Percentiles rank a stretch among this genome's conserved stretches.
Evolutionary conservation across 2,113 vertebrate species (phyloP).

Genomic region (Halichoeres trimaculatus): DNA sequence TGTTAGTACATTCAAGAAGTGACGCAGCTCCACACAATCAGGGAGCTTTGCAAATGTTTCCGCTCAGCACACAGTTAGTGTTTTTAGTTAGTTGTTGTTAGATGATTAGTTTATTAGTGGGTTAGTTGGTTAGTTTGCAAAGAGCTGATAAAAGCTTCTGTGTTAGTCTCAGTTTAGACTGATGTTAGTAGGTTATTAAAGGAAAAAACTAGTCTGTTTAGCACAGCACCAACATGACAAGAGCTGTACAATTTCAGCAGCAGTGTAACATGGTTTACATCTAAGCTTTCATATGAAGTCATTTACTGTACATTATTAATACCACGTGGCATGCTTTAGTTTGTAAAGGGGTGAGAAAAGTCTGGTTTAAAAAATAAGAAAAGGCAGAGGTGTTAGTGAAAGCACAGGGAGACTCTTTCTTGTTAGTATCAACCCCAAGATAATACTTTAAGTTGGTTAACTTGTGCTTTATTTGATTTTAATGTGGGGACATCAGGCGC

Average conservation of each 20-base stretch:
- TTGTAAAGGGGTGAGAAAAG: not conserved
- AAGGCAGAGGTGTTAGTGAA: slow-evolving; percentile 58
- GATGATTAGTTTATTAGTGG: slow-evolving; percentile 75
- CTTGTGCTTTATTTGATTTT: slow-evolving; percentile 16
- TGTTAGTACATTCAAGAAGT: slow-evolving; percentile 44
- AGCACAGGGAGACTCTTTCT: slow-evolving; percentile 26
- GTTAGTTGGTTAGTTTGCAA: slow-evolving; percentile 79
- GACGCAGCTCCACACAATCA: slow-evolving; percentile 9
- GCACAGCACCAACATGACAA: not conserved
- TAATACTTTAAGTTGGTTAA: slow-evolving; percentile 24
- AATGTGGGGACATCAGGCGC: slow-evolving; percentile 33
- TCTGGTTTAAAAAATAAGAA: not conserved
- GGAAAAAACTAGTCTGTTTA: slow-evolving; percentile 2
- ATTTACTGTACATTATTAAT: slow-evolving; percentile 4
- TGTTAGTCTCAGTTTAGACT: slow-evolving; percentile 62
- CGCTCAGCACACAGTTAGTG: slow-evolving; percentile 45
- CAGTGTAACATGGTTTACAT: slow-evolving; percentile 1
- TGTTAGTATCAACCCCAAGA: slow-evolving; percentile 59
- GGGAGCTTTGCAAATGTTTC: slow-evolving; percentile 15
- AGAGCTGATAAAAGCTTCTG: slow-evolving; percentile 41
- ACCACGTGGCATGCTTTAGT: slow-evolving; percentile 43
- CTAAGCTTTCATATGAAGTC: not conserved
- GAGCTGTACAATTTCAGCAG: not conserved
- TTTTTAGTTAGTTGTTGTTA: slow-evolving; percentile 57
- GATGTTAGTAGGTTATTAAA: slow-evolving; percentile 39